Base-by-base conservation (phyloP, 2,797 vertebrate genomes). In the Ptychadena robeensis region DNA sequence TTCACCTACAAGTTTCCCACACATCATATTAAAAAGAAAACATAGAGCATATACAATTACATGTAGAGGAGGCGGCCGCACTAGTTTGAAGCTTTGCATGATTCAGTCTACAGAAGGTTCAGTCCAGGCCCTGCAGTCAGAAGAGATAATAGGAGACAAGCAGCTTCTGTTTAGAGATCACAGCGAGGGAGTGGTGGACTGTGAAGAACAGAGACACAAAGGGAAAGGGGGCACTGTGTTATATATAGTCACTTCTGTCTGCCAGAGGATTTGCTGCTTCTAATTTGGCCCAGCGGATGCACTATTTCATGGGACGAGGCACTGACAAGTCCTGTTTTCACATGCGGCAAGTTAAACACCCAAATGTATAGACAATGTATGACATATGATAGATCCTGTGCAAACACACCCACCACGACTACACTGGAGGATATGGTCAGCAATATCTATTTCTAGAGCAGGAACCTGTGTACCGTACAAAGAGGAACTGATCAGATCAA, bases 141-240 rank as follows among this genome's bases (percentile, higher is more conserved):
- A 9, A 25, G 9, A 61, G 15, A 30, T 68, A 18, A 59, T 6
- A 48, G 32, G 37, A 15, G 35, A 15, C 35, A 44, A 57, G 40
- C 44, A 9, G 30, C 68, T 72, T 11, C 37, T n/a, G 48, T 40
- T 76, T 10, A 30, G 34, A 35, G 14, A 68, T 74, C 73, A 74
- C 18, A 38, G 70, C 10, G 0, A 11, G 31, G 38, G n/a, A 66
- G 37, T n/a, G 30, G 61, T 0, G 11, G 27, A 44, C 64, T 77
- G 44, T 31, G 12, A 1, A 6, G 18, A 34, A 59, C 53, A 59
- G 22, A 59, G 0, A 61, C 59, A 61, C 57, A 59, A 59, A n/a
- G 57, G 25, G 1, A 22, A 31, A 12, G 7, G 61, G 53, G 31
- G 7, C 10, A 38, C 22, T 1, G 9, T 1, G n/a, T 34, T 25